These are phyloP conservation scores for Calidris pugnax DNA, from an alignment of 2,113 vertebrate genomes.

Conservation along the genomic window DNA sequence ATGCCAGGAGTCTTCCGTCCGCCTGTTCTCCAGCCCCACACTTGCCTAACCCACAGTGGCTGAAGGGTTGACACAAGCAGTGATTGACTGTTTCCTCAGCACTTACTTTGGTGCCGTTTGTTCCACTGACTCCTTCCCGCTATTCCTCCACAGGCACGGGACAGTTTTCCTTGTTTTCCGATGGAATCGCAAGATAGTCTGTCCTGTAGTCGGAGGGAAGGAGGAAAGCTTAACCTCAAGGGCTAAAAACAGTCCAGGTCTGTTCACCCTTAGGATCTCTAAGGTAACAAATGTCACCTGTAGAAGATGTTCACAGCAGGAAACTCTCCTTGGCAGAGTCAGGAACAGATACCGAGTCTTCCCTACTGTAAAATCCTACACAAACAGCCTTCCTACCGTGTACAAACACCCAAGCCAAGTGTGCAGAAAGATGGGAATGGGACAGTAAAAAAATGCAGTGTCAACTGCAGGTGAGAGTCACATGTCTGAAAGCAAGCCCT, in stretches of 20 bases:
- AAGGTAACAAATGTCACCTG: not conserved
- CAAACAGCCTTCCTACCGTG: fast-evolving
- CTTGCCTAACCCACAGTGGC: fast-evolving
- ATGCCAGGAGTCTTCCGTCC: not conserved
- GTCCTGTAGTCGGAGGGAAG: constrained; percentile 78
- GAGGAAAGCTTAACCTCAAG: not conserved
- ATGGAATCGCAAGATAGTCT: constrained; percentile 94
- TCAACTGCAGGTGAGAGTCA: not conserved
- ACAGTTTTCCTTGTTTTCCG: constrained; percentile 92
- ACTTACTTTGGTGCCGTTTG: constrained; percentile 37
- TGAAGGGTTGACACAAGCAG: not conserved
- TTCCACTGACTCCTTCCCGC: not conserved
- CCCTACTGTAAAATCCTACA: not conserved
- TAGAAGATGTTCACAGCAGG: not conserved
- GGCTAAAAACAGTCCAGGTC: not conserved
- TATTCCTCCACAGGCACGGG: constrained; percentile 88
- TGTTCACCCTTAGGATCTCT: not conserved
- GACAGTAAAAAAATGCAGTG: not conserved
- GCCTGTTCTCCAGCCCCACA: not conserved
- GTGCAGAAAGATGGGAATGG: not conserved
- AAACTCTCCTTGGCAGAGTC: not conserved
- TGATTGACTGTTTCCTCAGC: fast-evolving
- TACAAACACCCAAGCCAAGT: not conserved
- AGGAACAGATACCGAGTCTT: not conserved
- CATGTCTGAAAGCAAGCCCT: not conserved